Conservation (phyloP, 2,797 vertebrate species). For the Acestrorhynchus altus region DNA sequence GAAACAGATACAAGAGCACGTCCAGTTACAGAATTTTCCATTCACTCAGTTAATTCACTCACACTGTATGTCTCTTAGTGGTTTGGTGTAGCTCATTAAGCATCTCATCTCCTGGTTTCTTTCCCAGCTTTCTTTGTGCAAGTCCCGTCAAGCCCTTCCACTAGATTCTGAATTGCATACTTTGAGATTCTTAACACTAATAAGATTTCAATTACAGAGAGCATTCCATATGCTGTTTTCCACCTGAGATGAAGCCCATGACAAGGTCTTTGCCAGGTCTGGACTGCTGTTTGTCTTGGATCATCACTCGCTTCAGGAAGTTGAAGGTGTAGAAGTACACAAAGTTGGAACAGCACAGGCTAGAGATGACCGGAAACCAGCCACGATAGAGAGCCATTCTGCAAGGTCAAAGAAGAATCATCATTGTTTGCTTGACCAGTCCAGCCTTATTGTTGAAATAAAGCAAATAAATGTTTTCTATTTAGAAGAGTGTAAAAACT, state of each 20-base stretch:
- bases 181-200: too few relatives aligned
- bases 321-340: constrained; percentile 88
- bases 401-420: constrained; percentile 26
- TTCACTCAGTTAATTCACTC: neutral
- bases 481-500: too few relatives aligned
- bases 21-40: neutral
- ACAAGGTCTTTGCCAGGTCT: constrained; percentile 77
- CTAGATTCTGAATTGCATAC: too few relatives aligned
- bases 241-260: constrained; percentile 81
- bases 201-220: too few relatives aligned
- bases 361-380: constrained; percentile 86
- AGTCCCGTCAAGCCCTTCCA: neutral
- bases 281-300: constrained; percentile 57
- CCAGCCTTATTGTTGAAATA: too few relatives aligned
- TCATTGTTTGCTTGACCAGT: too few relatives aligned
- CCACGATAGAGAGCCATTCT: constrained; percentile 82
- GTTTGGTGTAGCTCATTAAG: neutral
- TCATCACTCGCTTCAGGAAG: constrained; percentile 73
- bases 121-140: neutral
- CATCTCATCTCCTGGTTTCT: too few relatives aligned
- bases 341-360: constrained; percentile 86
- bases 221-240: neutral
- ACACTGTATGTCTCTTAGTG: neutral
- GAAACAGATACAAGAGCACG: constrained; percentile 7
- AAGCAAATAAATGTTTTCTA: too few relatives aligned